phyloP scores from a whole-genome alignment of 2,888 invertebrate species.

The Alentia gelatinosa region DNA sequence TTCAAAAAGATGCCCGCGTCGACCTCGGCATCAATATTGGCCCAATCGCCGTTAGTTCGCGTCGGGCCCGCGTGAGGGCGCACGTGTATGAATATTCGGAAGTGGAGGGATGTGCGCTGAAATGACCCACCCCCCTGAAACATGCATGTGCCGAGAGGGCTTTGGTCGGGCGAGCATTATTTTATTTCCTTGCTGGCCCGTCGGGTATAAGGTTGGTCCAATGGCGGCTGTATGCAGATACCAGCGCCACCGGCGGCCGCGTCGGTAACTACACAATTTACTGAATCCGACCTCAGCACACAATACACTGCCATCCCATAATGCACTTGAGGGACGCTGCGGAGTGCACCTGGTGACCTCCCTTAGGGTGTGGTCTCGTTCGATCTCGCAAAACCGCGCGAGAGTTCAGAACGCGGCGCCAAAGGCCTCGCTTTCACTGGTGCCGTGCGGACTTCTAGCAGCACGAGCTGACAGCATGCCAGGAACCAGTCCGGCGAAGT shows the following conservation, averaged over 20 bases:
- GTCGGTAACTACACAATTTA: neutral
- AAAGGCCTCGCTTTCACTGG: too few species aligned
- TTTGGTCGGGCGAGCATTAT: too few species aligned
- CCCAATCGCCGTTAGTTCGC: neutral
- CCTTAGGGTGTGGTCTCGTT: conserved; percentile 27
- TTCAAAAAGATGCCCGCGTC: neutral
- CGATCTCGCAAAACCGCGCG: neutral
- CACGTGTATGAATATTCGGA: neutral
- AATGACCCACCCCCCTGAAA: too few species aligned
- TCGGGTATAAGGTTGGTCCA: too few species aligned
- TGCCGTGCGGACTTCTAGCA: neutral
- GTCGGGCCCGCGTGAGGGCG: neutral
- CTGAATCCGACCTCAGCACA: neutral
- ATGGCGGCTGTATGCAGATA: too few species aligned
- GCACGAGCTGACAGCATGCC: neutral
- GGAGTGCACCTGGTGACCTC: conserved; percentile 10
- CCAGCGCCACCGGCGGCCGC: neutral
- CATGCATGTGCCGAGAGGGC: too few species aligned
- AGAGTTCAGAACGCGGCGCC: neutral
- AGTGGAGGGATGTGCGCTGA: neutral
- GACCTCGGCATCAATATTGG: neutral
- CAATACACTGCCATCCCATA: neutral
- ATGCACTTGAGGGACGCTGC: conserved; percentile 23
- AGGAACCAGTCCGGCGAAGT: neutral
- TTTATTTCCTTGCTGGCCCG: too few species aligned